Conservation (phyloP, 2,888 invertebrate species). For the Buathra laborator region DNA sequence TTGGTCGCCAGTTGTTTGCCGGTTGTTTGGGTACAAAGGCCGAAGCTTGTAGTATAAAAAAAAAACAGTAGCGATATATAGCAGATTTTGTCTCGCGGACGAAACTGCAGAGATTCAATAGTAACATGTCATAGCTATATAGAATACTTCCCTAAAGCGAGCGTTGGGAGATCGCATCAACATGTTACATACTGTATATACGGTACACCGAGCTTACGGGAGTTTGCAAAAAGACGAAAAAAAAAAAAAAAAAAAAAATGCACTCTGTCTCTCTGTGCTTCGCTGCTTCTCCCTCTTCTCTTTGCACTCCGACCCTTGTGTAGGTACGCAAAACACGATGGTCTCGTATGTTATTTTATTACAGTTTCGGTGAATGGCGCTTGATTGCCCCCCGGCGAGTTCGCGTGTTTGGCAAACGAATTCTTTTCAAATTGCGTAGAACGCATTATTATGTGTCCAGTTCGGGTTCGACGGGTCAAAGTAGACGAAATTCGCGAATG, state of each 20-base stretch:
- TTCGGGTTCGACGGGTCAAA: not conserved
- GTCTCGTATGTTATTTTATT: conserved; percentile 53
- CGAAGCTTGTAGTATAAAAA: not conserved
- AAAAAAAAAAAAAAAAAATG: conserved; percentile 36
- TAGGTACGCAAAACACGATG: conserved; percentile 27
- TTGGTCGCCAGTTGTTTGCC: not conserved
- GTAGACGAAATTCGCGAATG: not conserved
- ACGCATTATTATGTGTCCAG: conserved; percentile 37
- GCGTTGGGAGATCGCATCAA: not conserved
- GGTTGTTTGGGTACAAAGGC: not conserved
- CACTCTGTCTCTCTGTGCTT: not conserved
- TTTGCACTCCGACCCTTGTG: conserved; percentile 1
- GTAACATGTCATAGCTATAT: not conserved
- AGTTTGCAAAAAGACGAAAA: conserved; percentile 9
- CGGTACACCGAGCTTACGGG: conserved; percentile 17
- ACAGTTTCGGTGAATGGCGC: conserved; percentile 56
- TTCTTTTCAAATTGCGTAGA: conserved; percentile 46
- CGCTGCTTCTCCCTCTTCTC: conserved; percentile 13
- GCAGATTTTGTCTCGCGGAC: not conserved
- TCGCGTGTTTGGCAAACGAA: conserved; percentile 47
- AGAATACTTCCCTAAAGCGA: conserved; percentile 4
- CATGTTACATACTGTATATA: conserved; percentile 1
- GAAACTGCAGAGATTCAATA: not conserved
- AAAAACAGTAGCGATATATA: not conserved
- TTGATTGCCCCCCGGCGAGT: conserved; percentile 59